A percentile compares a stretch with the other conserved stretches of the same genome.
phyloP scores from a whole-genome alignment of 2,113 vertebrate genomes.

The Ranitomeya imitator region DNA sequence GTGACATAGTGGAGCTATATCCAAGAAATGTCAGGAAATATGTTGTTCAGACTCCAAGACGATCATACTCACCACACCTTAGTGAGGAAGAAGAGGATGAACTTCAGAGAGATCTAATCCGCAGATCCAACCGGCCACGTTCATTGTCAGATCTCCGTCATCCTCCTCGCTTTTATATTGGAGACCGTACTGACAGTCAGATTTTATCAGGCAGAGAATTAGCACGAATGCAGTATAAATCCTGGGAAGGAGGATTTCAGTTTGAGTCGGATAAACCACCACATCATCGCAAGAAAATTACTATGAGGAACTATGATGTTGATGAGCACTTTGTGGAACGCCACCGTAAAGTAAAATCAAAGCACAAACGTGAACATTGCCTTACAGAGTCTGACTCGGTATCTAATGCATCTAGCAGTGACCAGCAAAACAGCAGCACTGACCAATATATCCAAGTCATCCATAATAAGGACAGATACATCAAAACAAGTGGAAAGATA shows the following conservation, averaged over 20 bases:
- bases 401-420: conserved; percentile 87
- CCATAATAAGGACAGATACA: conserved; percentile 78
- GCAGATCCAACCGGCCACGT: conserved; percentile 67
- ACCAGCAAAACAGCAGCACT: conserved; percentile 85
- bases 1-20: conserved; percentile 78
- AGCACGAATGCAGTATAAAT: conserved; percentile 63
- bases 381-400: conserved; percentile 86
- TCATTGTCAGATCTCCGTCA: conserved; percentile 80
- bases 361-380: conserved; percentile 72
- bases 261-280: conserved; percentile 61
- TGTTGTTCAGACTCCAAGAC: conserved; percentile 62
- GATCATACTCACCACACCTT: conserved; percentile 72
- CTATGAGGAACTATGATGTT: conserved; percentile 65
- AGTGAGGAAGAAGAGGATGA: conserved; percentile 78
- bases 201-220: conserved; percentile 63
- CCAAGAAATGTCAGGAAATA: conserved; percentile 75
- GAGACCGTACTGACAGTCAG: conserved; percentile 69
- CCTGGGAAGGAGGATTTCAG: conserved; percentile 68
- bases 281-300: conserved; percentile 66
- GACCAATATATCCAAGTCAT: conserved; percentile 88
- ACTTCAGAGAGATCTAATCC: conserved; percentile 62
- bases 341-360: conserved; percentile 73
- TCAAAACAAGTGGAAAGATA: conserved; percentile 70
- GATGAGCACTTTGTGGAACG: conserved; percentile 65
- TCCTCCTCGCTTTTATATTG: conserved; percentile 77